Base-by-base conservation (phyloP, 1,140 invertebrate genomes). In the Cheumatopsyche charites region DNA sequence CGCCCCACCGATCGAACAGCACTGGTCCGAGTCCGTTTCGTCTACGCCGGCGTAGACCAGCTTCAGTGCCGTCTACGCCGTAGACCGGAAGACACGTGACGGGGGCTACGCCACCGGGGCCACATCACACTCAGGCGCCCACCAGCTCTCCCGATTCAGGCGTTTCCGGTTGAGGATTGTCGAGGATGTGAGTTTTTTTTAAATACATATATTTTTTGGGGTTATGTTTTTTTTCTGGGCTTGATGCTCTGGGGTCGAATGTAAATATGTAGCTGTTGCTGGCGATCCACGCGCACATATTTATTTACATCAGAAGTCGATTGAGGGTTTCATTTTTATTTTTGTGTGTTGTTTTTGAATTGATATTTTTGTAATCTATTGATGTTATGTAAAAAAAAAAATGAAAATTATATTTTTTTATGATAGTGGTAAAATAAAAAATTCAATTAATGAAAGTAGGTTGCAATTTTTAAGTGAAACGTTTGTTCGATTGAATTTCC, bases 61-160 rank as follows among this genome's bases (percentile, higher is more conserved):
- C 13, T 12, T 61, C 67, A 68, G 67, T 68, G 1, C 36, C 47
- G 23, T 68, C 67, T 68, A 68, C 67, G 67, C 25, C 67, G 67
- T 68, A 68, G 67, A 55, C 29, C 26, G 0, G 23, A 3, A 6
- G 0, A 6, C 26, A 55, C 66, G 66, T 42, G 1, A 3, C 49
- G 49, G 12, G 17, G 6, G 17, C 49, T 3, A 3, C 23, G 58
- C 58, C 26, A 9, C 52, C 67, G 47, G 67, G 47, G 67, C 52
- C 41, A 13, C 29, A 5, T 13, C 47, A 36, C 29, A n/a, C 23
- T 61, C 67, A 55, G 67, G 52, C 3, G 29, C 4, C 36, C 47
- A n/a, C 58, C 49, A 58, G 36, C 47, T 47, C 25, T 49, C 25
- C 36, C 52, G 67, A 36, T 17, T 15, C 2, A 6, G 1, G 2